Conservation (phyloP, 2,888 invertebrate genomes). For the Lasius fuliginosus region DNA sequence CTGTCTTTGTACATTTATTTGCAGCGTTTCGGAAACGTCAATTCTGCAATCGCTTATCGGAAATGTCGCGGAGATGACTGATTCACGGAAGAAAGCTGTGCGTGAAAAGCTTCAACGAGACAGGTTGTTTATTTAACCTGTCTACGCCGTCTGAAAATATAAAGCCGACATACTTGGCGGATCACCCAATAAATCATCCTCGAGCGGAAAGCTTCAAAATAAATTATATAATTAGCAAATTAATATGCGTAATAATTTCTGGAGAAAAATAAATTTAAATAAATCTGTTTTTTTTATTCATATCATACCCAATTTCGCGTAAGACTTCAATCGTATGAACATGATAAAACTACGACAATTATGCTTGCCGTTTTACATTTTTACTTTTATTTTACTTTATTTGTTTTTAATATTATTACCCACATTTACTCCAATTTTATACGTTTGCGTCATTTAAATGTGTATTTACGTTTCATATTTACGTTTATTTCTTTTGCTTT, state of each 20-base stretch:
- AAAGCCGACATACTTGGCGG: not conserved
- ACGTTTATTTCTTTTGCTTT: not conserved
- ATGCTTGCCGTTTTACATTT: not conserved
- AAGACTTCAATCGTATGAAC: not conserved
- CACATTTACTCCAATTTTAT: not conserved
- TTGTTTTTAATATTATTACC: not conserved
- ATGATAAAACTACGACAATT: not conserved
- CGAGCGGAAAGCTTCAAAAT: not conserved
- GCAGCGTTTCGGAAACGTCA: slow-evolving; percentile 54
- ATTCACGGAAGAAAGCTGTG: slow-evolving; percentile 58
- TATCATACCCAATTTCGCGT: not conserved
- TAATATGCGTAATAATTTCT: not conserved
- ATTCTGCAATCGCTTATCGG: slow-evolving; percentile 31
- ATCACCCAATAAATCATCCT: not conserved
- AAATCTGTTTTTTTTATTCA: not conserved
- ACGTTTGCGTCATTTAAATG: not conserved
- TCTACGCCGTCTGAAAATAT: not conserved
- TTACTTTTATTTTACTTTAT: not conserved
- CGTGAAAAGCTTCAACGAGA: slow-evolving; percentile 69
- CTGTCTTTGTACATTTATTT: not conserved
- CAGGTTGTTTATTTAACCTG: slow-evolving; percentile 64
- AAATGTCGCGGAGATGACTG: slow-evolving; percentile 57
- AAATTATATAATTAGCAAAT: slow-evolving; percentile 18
- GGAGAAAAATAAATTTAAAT: not conserved
- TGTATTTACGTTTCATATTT: not conserved